phyloP scores from a whole-genome alignment of 2,888 invertebrate genomes.

The Cactoblastis cactorum region DNA sequence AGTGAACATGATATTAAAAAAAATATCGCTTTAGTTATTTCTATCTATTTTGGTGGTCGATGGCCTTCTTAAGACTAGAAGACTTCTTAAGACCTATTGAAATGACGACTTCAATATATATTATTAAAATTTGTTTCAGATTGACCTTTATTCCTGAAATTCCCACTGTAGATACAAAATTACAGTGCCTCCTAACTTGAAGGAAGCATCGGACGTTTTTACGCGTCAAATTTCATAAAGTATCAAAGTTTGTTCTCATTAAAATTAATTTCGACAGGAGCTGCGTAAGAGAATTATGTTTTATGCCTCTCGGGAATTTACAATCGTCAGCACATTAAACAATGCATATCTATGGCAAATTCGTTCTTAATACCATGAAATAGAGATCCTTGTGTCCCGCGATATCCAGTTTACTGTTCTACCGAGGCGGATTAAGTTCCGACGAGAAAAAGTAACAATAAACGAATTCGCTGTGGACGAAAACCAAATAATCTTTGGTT shows the following conservation, averaged over 20 bases:
- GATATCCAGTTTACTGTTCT: background rate
- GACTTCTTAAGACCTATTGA: no score
- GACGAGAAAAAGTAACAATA: slow-evolving; percentile 47
- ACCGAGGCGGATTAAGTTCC: slow-evolving; percentile 41
- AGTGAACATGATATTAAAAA: no score
- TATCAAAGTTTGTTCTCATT: slow-evolving; percentile 15
- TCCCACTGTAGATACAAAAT: background rate
- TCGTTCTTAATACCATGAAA: no score
- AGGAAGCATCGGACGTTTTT: background rate
- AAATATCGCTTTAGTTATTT: no score
- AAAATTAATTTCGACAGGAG: slow-evolving; percentile 20
- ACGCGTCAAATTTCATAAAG: background rate
- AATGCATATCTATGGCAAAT: no score
- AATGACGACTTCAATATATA: no score
- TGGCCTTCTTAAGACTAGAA: no score
- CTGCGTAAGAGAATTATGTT: slow-evolving; percentile 8
- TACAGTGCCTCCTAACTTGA: background rate
- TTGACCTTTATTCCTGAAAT: no score
- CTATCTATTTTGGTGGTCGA: no score
- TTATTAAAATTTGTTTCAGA: no score
- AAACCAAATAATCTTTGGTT: slow-evolving; percentile 38
- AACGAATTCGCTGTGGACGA: slow-evolving; percentile 45
- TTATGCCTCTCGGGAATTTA: slow-evolving; percentile 29
- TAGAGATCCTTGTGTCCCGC: no score
- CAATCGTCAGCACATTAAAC: no score